phyloP scores from a whole-genome alignment of 2,797 vertebrate genomes.

The Tragopan temminckii region DNA sequence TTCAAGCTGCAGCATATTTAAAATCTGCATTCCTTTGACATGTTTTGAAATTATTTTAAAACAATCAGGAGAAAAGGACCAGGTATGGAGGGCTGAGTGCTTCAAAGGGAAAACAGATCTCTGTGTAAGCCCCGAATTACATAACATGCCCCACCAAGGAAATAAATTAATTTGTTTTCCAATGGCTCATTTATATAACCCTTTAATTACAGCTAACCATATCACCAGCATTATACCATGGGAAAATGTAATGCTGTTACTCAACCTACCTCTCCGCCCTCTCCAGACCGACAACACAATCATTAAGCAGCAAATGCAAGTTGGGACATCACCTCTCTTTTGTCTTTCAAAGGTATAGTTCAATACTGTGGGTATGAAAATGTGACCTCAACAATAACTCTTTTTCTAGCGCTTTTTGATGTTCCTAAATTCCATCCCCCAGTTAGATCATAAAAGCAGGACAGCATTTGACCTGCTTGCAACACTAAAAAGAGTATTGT shows the following conservation, averaged over 20 bases:
- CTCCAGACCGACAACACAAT: constrained; percentile 75
- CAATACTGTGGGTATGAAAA: constrained; percentile 58
- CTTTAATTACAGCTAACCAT: constrained; percentile 82
- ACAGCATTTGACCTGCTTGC: constrained; percentile 74
- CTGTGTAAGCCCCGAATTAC: constrained; percentile 31
- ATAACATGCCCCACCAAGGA: constrained; percentile 63
- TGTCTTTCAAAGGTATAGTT: constrained; percentile 66
- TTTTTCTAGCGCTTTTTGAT: constrained; percentile 44
- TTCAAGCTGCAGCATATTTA: constrained; percentile 44
- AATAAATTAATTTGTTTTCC: constrained; percentile 80
- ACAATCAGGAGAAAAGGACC: not conserved
- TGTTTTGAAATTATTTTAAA: constrained; percentile 68
- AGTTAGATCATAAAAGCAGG: constrained; percentile 27
- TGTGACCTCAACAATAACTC: constrained; percentile 49
- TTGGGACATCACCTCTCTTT: constrained; percentile 77
- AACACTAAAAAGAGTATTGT: constrained; percentile 77
- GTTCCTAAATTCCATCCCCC: constrained; percentile 43
- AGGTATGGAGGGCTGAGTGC: not conserved
- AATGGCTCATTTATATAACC: constrained; percentile 83
- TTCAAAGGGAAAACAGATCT: constrained; percentile 41
- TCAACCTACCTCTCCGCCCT: constrained; percentile 81
- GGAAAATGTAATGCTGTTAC: constrained; percentile 83
- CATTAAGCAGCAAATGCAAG: constrained; percentile 79
- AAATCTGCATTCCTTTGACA: constrained; percentile 43
- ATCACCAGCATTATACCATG: constrained; percentile 79